These are phyloP conservation scores for Pseudopipra pipra DNA, from an alignment of 2,113 vertebrate species.

Conservation along the genomic window DNA sequence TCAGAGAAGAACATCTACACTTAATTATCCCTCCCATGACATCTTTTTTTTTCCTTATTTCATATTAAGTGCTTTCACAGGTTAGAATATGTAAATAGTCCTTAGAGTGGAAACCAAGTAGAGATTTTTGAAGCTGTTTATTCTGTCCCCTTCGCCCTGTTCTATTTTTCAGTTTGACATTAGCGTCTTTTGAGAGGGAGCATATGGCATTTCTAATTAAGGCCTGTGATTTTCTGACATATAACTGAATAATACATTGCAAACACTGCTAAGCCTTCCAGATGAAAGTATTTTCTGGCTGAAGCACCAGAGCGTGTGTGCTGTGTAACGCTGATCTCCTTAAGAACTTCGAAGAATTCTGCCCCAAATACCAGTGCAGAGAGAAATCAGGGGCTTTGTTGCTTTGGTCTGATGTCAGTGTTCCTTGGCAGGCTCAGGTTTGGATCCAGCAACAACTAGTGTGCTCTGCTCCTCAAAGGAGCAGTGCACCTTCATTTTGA, in stretches of 20 bases:
- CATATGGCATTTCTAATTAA: slow-evolving; percentile 57
- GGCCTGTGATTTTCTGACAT: slow-evolving; percentile 38
- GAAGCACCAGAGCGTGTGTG: neutral
- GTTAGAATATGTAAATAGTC: neutral
- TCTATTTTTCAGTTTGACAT: slow-evolving; percentile 38
- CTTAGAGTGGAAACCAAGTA: neutral
- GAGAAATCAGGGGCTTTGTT: neutral
- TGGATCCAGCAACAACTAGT: neutral
- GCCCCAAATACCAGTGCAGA: fast-evolving
- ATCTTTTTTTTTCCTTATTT: neutral
- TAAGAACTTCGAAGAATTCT: neutral
- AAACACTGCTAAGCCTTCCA: slow-evolving; percentile 13
- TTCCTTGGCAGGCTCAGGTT: neutral
- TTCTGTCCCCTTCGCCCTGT: slow-evolving; percentile 8
- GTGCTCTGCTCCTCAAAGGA: neutral
- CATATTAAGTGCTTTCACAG: neutral
- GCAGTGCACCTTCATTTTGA: neutral
- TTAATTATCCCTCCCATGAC: neutral
- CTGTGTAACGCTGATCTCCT: neutral
- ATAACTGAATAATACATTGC: slow-evolving; percentile 36
- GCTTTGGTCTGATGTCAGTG: neutral
- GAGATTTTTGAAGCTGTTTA: slow-evolving; percentile 11
- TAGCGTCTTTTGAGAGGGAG: neutral
- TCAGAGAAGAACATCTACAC: neutral
- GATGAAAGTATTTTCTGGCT: slow-evolving; percentile 8